Conservation (phyloP, 2,888 invertebrate genomes). For the Hypselothyrea guttata region DNA sequence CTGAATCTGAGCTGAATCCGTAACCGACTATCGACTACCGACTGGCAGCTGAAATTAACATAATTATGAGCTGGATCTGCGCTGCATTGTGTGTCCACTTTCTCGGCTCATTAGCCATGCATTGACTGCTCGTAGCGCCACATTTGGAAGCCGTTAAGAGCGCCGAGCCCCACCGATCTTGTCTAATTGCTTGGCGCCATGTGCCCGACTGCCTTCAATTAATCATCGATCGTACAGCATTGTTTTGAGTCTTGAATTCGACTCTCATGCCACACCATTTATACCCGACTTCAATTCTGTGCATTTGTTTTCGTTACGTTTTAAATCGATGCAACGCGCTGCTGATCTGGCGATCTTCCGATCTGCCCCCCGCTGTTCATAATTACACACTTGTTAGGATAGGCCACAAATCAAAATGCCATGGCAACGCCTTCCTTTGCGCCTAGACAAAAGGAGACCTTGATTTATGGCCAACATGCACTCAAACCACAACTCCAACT, state of each 20-base stretch:
- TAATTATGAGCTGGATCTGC: conserved; percentile 68
- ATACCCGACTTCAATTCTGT: neutral
- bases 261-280: too few relatives aligned
- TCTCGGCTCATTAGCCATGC: conserved; percentile 76
- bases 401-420: conserved; percentile 78
- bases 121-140: conserved; percentile 57
- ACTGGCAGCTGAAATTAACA: conserved; percentile 71
- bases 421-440: conserved; percentile 66
- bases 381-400: conserved; percentile 79
- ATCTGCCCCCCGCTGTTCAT: conserved; percentile 44
- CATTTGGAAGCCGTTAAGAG: conserved; percentile 68
- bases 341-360: too few relatives aligned
- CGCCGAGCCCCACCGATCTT: conserved; percentile 43
- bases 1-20: conserved; percentile 5
- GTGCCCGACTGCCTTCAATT: conserved; percentile 51
- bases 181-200: conserved; percentile 74
- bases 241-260: conserved; percentile 16
- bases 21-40: conserved; percentile 50
- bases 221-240: conserved; percentile 50
- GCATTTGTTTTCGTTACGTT: conserved; percentile 67
- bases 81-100: conserved; percentile 49
- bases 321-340: conserved; percentile 64
- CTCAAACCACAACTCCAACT: too few relatives aligned
- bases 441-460: conserved; percentile 36
- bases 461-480: too few relatives aligned